Evolutionary conservation across 2,113 vertebrate species (phyloP), one percentile per base, ranked within the genome.

Genomic region (Poecilia latipinna): DNA sequence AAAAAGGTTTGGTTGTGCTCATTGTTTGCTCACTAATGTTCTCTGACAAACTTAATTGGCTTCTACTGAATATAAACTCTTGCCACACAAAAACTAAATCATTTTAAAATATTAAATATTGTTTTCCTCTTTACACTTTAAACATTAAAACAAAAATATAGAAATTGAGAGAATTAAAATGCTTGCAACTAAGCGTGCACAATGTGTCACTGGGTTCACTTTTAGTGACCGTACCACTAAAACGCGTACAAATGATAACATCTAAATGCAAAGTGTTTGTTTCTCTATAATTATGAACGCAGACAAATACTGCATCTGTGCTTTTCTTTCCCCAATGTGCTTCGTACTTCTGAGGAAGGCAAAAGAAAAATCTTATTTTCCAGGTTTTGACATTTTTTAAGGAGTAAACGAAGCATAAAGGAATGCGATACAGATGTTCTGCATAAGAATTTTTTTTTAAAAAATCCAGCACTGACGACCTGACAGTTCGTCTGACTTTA

Each of bases 401-500:
- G 70, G 31, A 72, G 26, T 32, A 61, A 63, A 70, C 6, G 5
- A 28, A 67, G 24, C 76, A 32, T 80, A 48, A 72, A 67, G 57
- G 70, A 54, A 79, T 28, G 65, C 42, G 35, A 80, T 33, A 12
- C 57, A 72, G 70, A 61, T 68, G 62, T 68, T 77, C 79, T 67
- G 32, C 6, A 33, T 1, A 17, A 37, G 22, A 51, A 22, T 28
- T 28, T 28, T 28, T 28, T 28, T 28, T 28, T 28, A 51, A 19
- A n/a, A 6, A 42, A 42, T 42, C 39, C 42, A 77, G 33, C 26
- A 84, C 61, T 51, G 42, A 73, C 28, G 48, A 29, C 51, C 5
- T 64, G 68, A 54, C 65, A 75, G 51, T 61, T 70, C 74, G 65
- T 79, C 42, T 82, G 57, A 65, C 37, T 86, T 77, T 19, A 17